Percentiles rank a stretch among this genome's conserved stretches.
Evolutionary conservation across 64 coral and sea anemone genomes (phyloP).

Genomic region (Pocillopora verrucosa): DNA sequence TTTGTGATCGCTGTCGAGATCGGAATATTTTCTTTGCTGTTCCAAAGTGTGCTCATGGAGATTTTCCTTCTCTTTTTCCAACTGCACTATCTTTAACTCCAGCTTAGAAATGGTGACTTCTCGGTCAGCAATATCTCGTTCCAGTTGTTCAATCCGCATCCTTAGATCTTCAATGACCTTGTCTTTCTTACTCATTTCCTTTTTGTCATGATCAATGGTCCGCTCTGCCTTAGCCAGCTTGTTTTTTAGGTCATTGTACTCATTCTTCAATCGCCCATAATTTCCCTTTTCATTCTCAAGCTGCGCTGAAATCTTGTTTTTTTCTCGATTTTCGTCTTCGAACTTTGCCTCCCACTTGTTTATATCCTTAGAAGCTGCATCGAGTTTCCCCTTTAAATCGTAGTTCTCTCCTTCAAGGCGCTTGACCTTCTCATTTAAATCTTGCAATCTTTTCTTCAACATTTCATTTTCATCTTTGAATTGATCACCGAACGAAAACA

Average conservation of each 20-base stretch:
- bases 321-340: slow-evolving; percentile 43
- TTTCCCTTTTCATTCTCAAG: slow-evolving; percentile 56
- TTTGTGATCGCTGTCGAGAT: slow-evolving; percentile 48
- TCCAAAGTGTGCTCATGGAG: slow-evolving; percentile 10
- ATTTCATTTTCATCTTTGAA: neutral
- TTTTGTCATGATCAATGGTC: slow-evolving; percentile 33
- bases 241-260: slow-evolving; percentile 31
- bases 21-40: slow-evolving; percentile 6
- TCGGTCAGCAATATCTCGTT: neutral
- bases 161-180: slow-evolving; percentile 49
- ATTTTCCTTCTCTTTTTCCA: slow-evolving; percentile 24
- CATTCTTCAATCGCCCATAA: slow-evolving; percentile 2
- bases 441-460: neutral
- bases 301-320: slow-evolving; percentile 30
- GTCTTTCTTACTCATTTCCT: slow-evolving; percentile 47
- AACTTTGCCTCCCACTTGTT: slow-evolving; percentile 47
- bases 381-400: neutral
- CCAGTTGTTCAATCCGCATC: neutral
- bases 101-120: slow-evolving; percentile 32
- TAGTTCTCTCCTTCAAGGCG: neutral
- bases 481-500: slow-evolving; percentile 9
- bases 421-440: neutral
- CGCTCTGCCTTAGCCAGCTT: slow-evolving; percentile 27
- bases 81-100: slow-evolving; percentile 13
- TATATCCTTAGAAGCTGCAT: neutral